Conservation (phyloP, 2,888 invertebrate genomes). For the Hydrotaea cyrtoneurina region DNA sequence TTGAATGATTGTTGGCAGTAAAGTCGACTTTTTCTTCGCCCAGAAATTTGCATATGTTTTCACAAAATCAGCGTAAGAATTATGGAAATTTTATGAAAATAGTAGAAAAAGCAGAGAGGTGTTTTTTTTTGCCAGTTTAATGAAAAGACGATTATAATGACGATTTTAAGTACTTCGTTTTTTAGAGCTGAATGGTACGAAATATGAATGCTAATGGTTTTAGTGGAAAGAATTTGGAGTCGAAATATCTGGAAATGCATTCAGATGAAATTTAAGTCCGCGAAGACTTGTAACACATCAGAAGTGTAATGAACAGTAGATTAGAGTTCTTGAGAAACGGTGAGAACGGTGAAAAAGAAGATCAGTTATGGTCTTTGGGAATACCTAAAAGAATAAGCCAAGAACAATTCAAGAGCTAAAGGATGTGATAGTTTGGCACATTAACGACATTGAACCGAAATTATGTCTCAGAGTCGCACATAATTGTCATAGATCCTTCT, state of each 20-base stretch:
- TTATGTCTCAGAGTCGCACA: too few species aligned
- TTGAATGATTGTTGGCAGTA: not conserved
- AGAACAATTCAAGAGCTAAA: too few species aligned
- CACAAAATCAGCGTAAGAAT: slow-evolving; percentile 13
- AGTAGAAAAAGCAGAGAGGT: not conserved
- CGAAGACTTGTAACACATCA: too few species aligned
- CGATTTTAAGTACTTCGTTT: not conserved
- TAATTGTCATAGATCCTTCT: too few species aligned
- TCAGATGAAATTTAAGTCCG: too few species aligned
- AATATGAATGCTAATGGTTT: slow-evolving; percentile 7
- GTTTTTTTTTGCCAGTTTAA: not conserved
- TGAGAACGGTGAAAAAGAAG: too few species aligned
- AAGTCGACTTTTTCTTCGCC: not conserved
- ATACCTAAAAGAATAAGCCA: too few species aligned
- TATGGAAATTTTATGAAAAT: slow-evolving; percentile 18
- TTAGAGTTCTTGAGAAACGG: too few species aligned
- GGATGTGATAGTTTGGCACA: too few species aligned
- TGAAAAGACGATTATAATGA: slow-evolving; percentile 23
- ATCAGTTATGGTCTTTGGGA: too few species aligned
- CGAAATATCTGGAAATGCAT: not conserved
- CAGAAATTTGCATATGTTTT: slow-evolving; percentile 33
- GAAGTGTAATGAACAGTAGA: too few species aligned
- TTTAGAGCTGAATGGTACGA: not conserved
- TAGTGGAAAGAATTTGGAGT: not conserved
- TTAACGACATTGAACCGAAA: too few species aligned